phyloP scores from a whole-genome alignment of 2,797 vertebrate genomes.

The Pitangus sulphuratus region DNA sequence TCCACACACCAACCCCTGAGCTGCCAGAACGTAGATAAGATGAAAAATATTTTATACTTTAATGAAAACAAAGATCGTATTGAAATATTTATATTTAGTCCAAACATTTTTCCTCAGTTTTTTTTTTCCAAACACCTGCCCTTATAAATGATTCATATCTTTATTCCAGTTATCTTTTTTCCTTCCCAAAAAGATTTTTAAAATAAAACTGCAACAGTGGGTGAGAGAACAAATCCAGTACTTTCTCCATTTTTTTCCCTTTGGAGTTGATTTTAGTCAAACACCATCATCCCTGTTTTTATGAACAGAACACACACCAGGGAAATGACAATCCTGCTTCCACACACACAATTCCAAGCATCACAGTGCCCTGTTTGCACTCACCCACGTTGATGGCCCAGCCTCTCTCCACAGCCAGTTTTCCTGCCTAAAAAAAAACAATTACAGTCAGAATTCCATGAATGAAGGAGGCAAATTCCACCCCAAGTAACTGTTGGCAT shows the following conservation, averaged over 20 bases:
- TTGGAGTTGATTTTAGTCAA: not conserved
- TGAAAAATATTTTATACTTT: not conserved
- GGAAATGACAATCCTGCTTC: not conserved
- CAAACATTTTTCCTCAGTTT: not conserved
- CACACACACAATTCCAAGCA: not conserved
- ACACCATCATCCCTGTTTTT: not conserved
- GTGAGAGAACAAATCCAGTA: not conserved
- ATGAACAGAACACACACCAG: not conserved
- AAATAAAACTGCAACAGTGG: not conserved
- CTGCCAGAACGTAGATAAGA: not conserved
- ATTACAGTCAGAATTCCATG: not conserved
- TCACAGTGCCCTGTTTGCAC: constrained; percentile 51
- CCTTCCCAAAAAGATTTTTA: not conserved
- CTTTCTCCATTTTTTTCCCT: not conserved
- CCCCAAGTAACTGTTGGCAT: not conserved
- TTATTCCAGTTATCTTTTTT: not conserved
- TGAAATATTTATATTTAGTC: not conserved
- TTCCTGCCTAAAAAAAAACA: constrained; percentile 85
- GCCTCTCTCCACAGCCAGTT: constrained; percentile 92
- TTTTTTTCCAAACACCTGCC: not conserved
- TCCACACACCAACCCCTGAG: not conserved
- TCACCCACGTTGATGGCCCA: constrained; percentile 98
- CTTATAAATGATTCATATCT: not conserved
- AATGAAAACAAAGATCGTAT: not conserved
- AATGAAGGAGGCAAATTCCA: not conserved